These are phyloP conservation scores for Brachionichthys hirsutus DNA, from an alignment of 2,113 vertebrate species.

Conservation along the genomic window DNA sequence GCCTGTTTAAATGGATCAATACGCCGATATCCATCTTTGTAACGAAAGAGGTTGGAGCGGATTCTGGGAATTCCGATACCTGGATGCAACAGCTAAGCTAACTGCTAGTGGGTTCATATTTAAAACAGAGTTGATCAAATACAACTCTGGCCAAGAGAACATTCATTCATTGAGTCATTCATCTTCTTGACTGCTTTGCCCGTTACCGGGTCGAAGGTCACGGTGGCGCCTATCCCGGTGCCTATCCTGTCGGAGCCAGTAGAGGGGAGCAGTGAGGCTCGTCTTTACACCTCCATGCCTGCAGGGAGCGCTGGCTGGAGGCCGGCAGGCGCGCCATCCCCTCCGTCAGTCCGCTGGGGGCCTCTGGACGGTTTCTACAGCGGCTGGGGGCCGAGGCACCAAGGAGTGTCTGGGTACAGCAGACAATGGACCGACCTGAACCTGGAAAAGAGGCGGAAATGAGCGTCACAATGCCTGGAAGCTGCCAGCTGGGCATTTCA, in stretches of 20 bases:
- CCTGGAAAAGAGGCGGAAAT: conserved; percentile 72
- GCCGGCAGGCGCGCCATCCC: conserved; percentile 34
- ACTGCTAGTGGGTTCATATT: too few species aligned
- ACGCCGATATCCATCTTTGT: not conserved
- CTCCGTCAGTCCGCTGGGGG: conserved; percentile 50
- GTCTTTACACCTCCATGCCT: conserved; percentile 6
- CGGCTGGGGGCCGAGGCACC: conserved; percentile 81
- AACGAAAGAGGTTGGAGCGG: not conserved
- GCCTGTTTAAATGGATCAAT: not conserved
- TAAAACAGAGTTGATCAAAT: too few species aligned
- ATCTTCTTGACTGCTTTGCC: too few species aligned
- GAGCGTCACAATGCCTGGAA: conserved; percentile 65
- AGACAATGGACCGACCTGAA: conserved; percentile 92
- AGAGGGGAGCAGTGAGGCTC: too few species aligned
- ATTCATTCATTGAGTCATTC: too few species aligned
- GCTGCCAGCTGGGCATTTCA: conserved; percentile 49
- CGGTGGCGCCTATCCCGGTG: too few species aligned
- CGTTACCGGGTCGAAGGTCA: too few species aligned
- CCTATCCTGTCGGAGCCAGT: too few species aligned
- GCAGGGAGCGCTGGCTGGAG: not conserved
- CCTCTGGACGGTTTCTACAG: conserved; percentile 73
- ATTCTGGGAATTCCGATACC: not conserved
- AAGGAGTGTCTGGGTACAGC: conserved; percentile 89
- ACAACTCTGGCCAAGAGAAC: too few species aligned
- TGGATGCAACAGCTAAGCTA: too few species aligned